These are phyloP conservation scores for Distichodus sexfasciatus DNA, from an alignment of 2,797 vertebrate genomes.

Conservation along the genomic window DNA sequence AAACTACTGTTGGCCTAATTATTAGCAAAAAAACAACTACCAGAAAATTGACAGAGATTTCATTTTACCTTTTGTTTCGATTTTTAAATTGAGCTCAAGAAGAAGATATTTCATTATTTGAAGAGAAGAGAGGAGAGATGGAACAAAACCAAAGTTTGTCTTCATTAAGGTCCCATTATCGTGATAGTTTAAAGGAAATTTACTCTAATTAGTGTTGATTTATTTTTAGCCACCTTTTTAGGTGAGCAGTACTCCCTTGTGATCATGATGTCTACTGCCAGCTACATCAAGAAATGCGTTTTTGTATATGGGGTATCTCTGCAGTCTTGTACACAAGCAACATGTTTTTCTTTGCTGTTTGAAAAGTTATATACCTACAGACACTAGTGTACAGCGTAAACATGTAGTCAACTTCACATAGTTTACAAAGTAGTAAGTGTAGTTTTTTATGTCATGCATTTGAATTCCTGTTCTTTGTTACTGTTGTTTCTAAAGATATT, in stretches of 20 bases:
- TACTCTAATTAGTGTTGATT: no score
- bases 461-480: constrained; percentile 50
- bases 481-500: constrained; percentile 49
- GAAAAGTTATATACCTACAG: constrained; percentile 47
- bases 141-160: no score
- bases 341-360: constrained; percentile 50
- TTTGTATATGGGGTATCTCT: constrained; percentile 55
- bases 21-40: neutral
- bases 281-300: neutral
- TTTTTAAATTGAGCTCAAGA: no score
- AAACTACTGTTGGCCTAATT: neutral
- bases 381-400: constrained; percentile 74
- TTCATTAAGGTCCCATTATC: no score
- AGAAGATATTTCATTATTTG: no score
- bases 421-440: constrained; percentile 52
- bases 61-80: no score
- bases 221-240: no score
- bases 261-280: no score
- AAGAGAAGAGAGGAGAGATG: no score
- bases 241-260: no score
- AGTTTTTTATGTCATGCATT: constrained; percentile 45
- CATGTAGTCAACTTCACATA: constrained; percentile 52
- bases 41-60: neutral
- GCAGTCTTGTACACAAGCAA: constrained; percentile 60
- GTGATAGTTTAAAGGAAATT: no score